Conservation (phyloP, 2,113 vertebrate genomes). For the Epinephelus cyanopodus region DNA sequence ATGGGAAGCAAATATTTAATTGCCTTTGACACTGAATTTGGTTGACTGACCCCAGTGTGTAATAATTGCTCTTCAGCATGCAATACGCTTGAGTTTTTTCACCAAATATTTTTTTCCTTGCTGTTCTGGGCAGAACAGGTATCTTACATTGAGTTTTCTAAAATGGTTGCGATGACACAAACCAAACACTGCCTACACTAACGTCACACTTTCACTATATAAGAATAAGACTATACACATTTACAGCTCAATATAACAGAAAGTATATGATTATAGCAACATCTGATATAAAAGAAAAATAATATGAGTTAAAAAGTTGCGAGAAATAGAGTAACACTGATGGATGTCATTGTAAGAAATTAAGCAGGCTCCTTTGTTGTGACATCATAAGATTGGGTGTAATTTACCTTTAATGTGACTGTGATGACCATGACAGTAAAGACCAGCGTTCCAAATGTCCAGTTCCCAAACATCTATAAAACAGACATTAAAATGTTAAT, state of each 20-base stretch:
- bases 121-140: not conserved
- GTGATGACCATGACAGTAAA: conserved; percentile 99
- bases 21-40: not conserved
- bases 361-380: too few species aligned
- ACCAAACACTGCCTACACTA: not conserved
- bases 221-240: not conserved
- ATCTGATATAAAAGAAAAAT: not conserved
- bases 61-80: too few species aligned
- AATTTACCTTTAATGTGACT: conserved; percentile 94
- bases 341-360: not conserved
- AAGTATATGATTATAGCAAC: not conserved
- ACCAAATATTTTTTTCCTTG: not conserved
- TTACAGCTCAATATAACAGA: not conserved
- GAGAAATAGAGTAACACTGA: not conserved
- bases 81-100: not conserved
- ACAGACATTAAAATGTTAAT: conserved; percentile 29
- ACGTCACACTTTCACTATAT: not conserved
- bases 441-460: conserved; percentile 97
- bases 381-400: not conserved
- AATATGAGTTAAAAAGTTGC: not conserved
- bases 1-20: not conserved
- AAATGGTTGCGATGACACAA: not conserved
- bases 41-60: too few species aligned
- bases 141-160: not conserved
- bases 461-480: conserved; percentile 98